phyloP scores from a whole-genome alignment of 2,113 vertebrate genomes.

The Cariama cristata region DNA sequence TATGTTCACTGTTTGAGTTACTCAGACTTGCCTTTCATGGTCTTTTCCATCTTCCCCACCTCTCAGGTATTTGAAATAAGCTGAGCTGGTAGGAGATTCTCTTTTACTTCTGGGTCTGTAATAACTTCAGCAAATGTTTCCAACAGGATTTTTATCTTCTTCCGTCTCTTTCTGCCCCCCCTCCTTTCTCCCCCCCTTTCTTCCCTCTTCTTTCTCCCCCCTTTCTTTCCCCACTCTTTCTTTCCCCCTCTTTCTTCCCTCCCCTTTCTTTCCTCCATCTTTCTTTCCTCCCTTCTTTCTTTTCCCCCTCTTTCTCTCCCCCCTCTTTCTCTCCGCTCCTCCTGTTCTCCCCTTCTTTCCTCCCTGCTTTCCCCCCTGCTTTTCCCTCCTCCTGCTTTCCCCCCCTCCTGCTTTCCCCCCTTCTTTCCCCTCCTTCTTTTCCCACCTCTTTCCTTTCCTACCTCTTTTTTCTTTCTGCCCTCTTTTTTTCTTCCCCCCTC shows the following conservation, averaged over 20 bases:
- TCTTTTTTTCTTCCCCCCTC: accelerated
- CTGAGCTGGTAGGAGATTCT: neutral
- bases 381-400: too few relatives aligned
- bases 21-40: neutral
- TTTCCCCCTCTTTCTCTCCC: neutral
- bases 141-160: neutral
- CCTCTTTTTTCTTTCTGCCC: too few relatives aligned
- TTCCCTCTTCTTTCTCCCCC: too few relatives aligned
- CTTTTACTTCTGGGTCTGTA: neutral
- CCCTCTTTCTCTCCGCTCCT: too few relatives aligned
- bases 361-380: too few relatives aligned
- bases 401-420: too few relatives aligned
- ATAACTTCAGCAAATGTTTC: neutral
- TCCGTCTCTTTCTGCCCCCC: neutral
- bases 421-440: too few relatives aligned
- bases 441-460: too few relatives aligned
- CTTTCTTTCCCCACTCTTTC: accelerated
- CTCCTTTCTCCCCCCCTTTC: too few relatives aligned
- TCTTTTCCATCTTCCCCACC: neutral
- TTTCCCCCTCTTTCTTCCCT: accelerated
- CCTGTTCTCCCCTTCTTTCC: too few relatives aligned
- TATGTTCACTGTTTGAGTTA: neutral
- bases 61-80: neutral
- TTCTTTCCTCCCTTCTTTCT: too few relatives aligned
- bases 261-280: accelerated